Evolutionary conservation across 92 coral and sea anemone genomes (phyloP), one percentile per base, ranked within the genome.

Genomic region (Plumapathes pennacea): DNA sequence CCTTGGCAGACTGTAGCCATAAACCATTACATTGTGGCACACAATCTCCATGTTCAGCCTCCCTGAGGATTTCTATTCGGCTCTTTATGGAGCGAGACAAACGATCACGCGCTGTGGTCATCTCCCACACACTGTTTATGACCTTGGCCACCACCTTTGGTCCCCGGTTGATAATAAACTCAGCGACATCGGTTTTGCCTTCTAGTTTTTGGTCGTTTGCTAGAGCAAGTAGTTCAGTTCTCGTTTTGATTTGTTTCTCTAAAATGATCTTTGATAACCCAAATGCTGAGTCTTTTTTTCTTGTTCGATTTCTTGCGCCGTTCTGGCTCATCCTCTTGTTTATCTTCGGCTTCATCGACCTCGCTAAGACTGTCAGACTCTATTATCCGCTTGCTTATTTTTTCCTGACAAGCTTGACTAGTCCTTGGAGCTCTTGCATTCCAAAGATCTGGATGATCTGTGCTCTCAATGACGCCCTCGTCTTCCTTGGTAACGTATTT

Each of bases 151-250:
- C 62, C 5, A 39, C 56, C 29, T 51, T 32, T 3, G 77, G 38
- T 36, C 81, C 83, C 9, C 78, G 37, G 44, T 74, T 81, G 5
- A 81, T 64, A 23, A 81, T 54, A 52, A 81, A 81, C 45, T 81
- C 82, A 0, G 88, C 88, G 12, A 81, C 32, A 32, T 81, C 88
- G 5, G 33, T 30, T 27, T 74, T 81, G 7, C 88, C 83, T 40
- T 81, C 78, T 31, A 30, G 6, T 26, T 62, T 64, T 33, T 80
- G 86, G 25, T 46, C 18, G 44, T 56, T 49, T 10, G 88, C 88
- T 21, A 65, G 43, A 4, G 82, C 88, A 12, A 81, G 59, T 38
- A 81, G 22, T 54, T 74, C 82, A 2, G 60, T 47, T 22, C 71
- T 46, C 1, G 57, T 57, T 34, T 64, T 57, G 1, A 80, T 64